Base-by-base conservation (phyloP, 2,888 invertebrate genomes). In the Caenorhabditis zanzibari region DNA sequence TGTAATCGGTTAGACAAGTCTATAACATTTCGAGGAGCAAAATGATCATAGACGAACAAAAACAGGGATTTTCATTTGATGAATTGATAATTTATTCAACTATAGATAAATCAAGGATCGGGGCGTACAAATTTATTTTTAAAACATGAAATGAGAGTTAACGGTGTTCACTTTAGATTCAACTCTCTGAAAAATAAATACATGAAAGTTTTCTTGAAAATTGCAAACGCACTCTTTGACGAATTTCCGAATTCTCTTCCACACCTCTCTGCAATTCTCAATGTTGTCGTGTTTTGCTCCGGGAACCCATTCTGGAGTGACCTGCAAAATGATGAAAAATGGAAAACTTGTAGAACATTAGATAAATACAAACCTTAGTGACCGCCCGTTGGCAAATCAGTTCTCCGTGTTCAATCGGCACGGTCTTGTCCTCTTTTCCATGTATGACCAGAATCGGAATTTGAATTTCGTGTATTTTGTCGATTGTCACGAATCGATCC, bases 391-490 rank as follows among this genome's bases (percentile, higher is more conserved):
- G 59, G 59, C 85, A 83, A 0, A 90, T 38, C 9, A 84, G 41
- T 49, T 88, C 47, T 10, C 89, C 88, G 74, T 90, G 90, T 26
- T 74, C 75, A 24, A 90, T 73, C 10, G 89, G 88, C 1, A 89
- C 88, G 24, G 89, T 81, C 9, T 58, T 44, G 66, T 90, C 90
- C 14, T 84, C 73, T 19, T 71, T 74, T n/a, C 90, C 90, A 59
- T 90, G 90, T 16, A 87, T 84, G n/a, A 90, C 74, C 16, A 90
- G 81, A 2, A 87, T 79, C 1, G 88, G 89, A 12, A 85, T 72
- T 14, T 69, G 28, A n/a, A 90, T 77, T 16, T 83, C 74, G 10
- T 63, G 74, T 26, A 90, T 89, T 81, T 88, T 89, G 56, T 87
- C 87, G 22, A 85, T 75, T 24, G 81, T 84, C 22, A 59, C 47